Conservation (phyloP, 1,140 invertebrate genomes). For the Hestina assimilis region DNA sequence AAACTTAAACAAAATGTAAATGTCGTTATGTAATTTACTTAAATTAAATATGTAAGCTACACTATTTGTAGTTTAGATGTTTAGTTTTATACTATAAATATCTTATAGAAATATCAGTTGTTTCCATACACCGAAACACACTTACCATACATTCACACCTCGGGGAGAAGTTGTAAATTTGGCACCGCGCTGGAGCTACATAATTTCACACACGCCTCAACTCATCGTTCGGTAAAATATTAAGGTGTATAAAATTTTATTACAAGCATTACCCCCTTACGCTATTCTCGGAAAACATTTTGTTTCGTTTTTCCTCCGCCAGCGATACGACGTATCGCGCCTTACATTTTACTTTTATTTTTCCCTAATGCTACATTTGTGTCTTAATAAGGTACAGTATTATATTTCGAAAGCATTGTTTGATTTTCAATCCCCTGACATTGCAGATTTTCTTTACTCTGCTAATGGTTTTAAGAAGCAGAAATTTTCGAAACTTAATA, state of each 20-base stretch:
- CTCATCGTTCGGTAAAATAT: conserved; percentile 73
- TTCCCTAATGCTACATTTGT: conserved; percentile 68
- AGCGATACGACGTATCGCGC: conserved; percentile 27
- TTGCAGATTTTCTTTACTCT: conserved; percentile 49
- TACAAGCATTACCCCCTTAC: conserved; percentile 63
- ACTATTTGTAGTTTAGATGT: too few relatives aligned
- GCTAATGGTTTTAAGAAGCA: conserved; percentile 51
- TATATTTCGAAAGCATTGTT: conserved; percentile 65
- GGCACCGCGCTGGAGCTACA: conserved; percentile 48
- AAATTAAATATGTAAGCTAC: too few relatives aligned
- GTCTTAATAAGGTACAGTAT: conserved; percentile 69
- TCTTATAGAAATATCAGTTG: conserved; percentile 16
- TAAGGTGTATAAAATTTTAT: conserved; percentile 76
- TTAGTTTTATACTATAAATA: conserved; percentile 9
- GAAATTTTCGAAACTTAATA: conserved; percentile 38
- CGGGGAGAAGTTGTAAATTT: conserved; percentile 55
- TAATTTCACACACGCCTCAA: conserved; percentile 71
- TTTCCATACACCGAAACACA: conserved; percentile 26
- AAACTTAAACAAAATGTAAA: too few relatives aligned
- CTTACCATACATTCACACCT: conserved; percentile 35
- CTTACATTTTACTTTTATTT: conserved; percentile 59
- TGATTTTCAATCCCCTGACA: conserved; percentile 66
- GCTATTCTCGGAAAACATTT: conserved; percentile 68
- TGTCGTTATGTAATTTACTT: too few relatives aligned
- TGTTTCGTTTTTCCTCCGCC: conserved; percentile 51